Conservation (phyloP, 2,797 vertebrate species). For the Glossophaga mutica region DNA sequence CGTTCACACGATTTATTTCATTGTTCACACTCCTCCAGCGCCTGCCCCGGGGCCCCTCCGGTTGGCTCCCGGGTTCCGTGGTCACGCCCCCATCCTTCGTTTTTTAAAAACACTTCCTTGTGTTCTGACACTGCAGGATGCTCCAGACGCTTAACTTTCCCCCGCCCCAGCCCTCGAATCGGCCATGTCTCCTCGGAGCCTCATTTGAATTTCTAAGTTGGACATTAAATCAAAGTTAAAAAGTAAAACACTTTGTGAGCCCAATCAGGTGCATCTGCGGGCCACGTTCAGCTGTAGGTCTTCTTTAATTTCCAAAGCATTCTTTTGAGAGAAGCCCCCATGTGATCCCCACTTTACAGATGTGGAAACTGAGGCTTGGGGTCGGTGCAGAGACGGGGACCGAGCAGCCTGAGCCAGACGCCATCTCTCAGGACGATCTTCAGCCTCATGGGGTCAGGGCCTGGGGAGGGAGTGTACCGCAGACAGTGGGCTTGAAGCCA, state of each 20-base stretch:
- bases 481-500: not conserved
- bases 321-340: not conserved
- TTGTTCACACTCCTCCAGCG: not conserved
- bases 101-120: not conserved
- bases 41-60: no score
- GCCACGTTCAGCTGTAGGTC: not conserved
- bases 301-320: no score
- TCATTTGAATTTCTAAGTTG: not conserved
- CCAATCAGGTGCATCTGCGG: rapidly evolving
- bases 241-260: not conserved
- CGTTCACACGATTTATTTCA: not conserved
- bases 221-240: not conserved
- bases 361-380: not conserved
- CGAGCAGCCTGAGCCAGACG: not conserved
- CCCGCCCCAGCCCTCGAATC: not conserved
- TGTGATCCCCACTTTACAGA: not conserved
- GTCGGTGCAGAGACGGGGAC: not conserved
- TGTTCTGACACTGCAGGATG: rapidly evolving
- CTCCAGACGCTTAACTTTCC: rapidly evolving
- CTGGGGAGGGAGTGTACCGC: not conserved
- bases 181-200: not conserved
- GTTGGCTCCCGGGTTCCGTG: not conserved
- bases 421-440: not conserved
- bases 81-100: not conserved
- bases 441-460: not conserved